A percentile compares a stretch with the other conserved stretches of the same genome.
Conservation (phyloP, 2,888 invertebrate genomes). For the Acronicta leporina region DNA sequence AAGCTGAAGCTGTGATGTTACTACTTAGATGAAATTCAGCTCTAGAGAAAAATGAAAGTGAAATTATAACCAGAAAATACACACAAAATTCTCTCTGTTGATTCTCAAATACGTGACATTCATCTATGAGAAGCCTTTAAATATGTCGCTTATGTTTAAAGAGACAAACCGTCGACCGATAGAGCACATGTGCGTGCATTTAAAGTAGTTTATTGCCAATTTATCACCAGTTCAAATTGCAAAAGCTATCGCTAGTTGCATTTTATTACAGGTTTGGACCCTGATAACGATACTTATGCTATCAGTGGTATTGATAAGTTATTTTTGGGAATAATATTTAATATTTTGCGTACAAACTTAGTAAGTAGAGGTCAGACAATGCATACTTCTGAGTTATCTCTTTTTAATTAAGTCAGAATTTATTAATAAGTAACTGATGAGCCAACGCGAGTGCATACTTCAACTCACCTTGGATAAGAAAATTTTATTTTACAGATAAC, state of each 20-base stretch:
- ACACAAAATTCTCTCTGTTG: neutral
- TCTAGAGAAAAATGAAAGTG: neutral
- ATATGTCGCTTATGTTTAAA: slow-evolving; percentile 21
- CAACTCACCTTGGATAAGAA: slow-evolving; percentile 13
- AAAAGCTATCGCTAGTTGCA: slow-evolving; percentile 78
- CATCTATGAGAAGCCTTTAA: slow-evolving; percentile 10
- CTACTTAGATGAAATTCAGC: neutral
- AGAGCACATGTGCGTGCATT: slow-evolving; percentile 20
- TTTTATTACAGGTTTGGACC: slow-evolving; percentile 52
- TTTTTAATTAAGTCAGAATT: slow-evolving; percentile 23
- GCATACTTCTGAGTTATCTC: slow-evolving; percentile 5
- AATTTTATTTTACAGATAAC: neutral
- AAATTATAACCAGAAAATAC: neutral
- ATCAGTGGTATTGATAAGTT: slow-evolving; percentile 10
- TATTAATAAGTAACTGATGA: slow-evolving; percentile 29
- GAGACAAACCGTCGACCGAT: slow-evolving; percentile 2
- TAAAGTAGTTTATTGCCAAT: slow-evolving; percentile 44
- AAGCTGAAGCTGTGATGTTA: no score
- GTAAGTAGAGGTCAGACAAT: slow-evolving; percentile 38
- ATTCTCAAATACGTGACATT: neutral
- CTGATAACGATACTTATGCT: slow-evolving; percentile 33
- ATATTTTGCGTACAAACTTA: slow-evolving; percentile 30
- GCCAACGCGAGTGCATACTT: slow-evolving; percentile 7
- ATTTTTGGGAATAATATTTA: slow-evolving; percentile 39
- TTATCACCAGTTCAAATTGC: slow-evolving; percentile 70